Evolutionary conservation across 1,140 invertebrate genomes (phyloP).

Genomic region (Pogonomyrmex californicus): DNA sequence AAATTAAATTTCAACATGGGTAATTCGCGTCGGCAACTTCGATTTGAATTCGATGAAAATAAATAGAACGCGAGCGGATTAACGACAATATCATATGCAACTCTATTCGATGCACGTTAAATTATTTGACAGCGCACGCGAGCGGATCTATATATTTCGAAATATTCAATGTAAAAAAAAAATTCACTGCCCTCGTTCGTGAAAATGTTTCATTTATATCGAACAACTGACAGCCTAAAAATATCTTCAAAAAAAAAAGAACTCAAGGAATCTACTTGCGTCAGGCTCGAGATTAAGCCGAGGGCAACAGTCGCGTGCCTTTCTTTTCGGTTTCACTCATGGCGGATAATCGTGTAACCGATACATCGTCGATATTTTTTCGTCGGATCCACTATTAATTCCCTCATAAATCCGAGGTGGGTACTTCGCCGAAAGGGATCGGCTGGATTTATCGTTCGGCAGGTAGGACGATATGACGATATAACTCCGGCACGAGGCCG

Average conservation of each 20-base stretch:
- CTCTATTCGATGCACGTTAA: not conserved
- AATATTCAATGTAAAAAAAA: slow-evolving; percentile 8
- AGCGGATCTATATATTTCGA: not conserved
- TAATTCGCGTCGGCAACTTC: slow-evolving; percentile 44
- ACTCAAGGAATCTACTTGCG: no score
- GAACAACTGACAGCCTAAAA: not conserved
- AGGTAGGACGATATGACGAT: slow-evolving; percentile 77
- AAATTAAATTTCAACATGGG: slow-evolving; percentile 25
- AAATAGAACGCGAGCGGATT: slow-evolving; percentile 43
- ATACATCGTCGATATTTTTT: slow-evolving; percentile 74
- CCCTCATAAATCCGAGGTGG: slow-evolving; percentile 72
- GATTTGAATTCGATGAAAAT: slow-evolving; percentile 11
- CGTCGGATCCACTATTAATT: slow-evolving; percentile 73
- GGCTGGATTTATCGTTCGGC: slow-evolving; percentile 75
- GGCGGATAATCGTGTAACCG: slow-evolving; percentile 45
- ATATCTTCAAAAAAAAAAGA: slow-evolving; percentile 1
- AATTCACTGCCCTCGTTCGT: not conserved
- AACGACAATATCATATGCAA: slow-evolving; percentile 17
- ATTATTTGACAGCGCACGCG: slow-evolving; percentile 15
- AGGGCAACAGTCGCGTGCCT: not conserved
- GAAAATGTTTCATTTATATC: slow-evolving; percentile 6
- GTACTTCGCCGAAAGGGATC: slow-evolving; percentile 73
- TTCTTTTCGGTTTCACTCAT: not conserved
- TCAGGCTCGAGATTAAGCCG: slow-evolving; percentile 14
- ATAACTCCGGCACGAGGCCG: slow-evolving; percentile 77